Conservation (phyloP, 2,113 vertebrate genomes). For the Tautogolabrus adspersus region DNA sequence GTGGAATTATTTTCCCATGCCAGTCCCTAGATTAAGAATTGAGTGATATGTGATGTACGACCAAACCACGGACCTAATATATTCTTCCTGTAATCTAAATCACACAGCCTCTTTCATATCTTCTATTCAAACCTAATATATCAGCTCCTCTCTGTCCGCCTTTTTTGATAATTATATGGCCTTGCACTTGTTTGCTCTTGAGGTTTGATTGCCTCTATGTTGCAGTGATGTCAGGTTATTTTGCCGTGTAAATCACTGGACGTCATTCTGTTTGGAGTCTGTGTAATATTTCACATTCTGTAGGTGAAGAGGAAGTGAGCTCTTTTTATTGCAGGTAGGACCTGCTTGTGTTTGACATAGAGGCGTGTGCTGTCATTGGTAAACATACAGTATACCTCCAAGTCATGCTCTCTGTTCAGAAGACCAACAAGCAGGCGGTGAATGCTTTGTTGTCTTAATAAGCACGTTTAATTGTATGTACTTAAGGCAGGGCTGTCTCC, state of each 20-base stretch:
- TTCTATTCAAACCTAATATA: too few relatives aligned
- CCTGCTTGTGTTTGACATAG: constrained; percentile 72
- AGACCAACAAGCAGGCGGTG: neutral
- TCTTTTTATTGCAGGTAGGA: constrained; percentile 32
- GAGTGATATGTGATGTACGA: too few relatives aligned
- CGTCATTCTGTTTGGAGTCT: neutral
- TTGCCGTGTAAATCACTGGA: neutral
- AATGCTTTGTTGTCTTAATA: neutral
- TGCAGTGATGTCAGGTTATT: neutral
- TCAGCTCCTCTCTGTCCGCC: too few relatives aligned
- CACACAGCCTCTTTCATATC: neutral
- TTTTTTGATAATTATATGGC: too few relatives aligned
- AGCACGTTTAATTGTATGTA: neutral
- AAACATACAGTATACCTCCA: constrained; percentile 60
- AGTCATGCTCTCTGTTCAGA: constrained; percentile 24
- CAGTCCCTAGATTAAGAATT: too few relatives aligned
- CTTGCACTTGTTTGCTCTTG: too few relatives aligned
- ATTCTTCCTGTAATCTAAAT: too few relatives aligned
- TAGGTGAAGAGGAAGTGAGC: neutral
- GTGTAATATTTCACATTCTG: neutral
- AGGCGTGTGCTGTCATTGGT: constrained; percentile 73
- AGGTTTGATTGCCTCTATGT: neutral
- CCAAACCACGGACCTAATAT: too few relatives aligned
- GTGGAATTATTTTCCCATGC: too few relatives aligned
- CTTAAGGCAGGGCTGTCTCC: constrained; percentile 26